These are phyloP conservation scores for Holothuria scabra DNA, from an alignment of 53 echinoderm and acorn worm species.

Conservation along the genomic window DNA sequence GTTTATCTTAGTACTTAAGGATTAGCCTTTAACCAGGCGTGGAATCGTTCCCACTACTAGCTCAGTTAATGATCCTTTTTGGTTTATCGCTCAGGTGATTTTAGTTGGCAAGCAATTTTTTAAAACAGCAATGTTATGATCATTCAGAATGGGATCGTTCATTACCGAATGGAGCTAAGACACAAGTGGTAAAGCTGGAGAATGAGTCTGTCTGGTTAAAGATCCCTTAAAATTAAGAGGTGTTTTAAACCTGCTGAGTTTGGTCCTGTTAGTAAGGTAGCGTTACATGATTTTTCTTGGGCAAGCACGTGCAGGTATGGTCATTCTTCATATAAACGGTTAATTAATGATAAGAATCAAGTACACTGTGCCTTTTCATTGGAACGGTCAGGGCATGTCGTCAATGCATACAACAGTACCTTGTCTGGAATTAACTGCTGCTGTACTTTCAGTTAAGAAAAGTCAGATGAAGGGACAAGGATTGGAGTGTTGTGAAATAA, in stretches of 20 bases:
- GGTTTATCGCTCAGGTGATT: conserved; percentile 60
- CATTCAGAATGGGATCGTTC: conserved; percentile 64
- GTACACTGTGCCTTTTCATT: conserved; percentile 55
- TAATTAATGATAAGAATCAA: conserved; percentile 25
- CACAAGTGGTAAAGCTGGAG: conserved; percentile 57
- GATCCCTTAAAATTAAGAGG: conserved; percentile 34
- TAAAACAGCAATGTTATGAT: conserved; percentile 61
- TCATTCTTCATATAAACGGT: conserved; percentile 60
- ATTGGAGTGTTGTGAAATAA: no score
- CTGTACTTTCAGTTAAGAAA: conserved; percentile 24
- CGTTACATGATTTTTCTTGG: conserved; percentile 62
- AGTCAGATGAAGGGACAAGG: no score
- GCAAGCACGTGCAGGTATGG: conserved; percentile 65
- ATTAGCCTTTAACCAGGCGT: conserved; percentile 30
- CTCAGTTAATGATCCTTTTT: conserved; percentile 72
- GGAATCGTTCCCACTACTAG: conserved; percentile 62
- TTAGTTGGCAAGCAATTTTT: conserved; percentile 64
- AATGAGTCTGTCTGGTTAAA: conserved; percentile 33
- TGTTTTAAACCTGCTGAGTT: conserved; percentile 58
- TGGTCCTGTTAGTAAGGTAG: conserved; percentile 3
- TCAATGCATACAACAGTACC: conserved; percentile 55
- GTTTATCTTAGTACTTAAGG: conserved; percentile 1
- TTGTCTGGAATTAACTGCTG: conserved; percentile 56
- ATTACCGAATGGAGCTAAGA: conserved; percentile 52
- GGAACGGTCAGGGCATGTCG: conserved; percentile 61